Base-by-base conservation (phyloP, 2,113 vertebrate genomes). In the Polypterus bichir region DNA sequence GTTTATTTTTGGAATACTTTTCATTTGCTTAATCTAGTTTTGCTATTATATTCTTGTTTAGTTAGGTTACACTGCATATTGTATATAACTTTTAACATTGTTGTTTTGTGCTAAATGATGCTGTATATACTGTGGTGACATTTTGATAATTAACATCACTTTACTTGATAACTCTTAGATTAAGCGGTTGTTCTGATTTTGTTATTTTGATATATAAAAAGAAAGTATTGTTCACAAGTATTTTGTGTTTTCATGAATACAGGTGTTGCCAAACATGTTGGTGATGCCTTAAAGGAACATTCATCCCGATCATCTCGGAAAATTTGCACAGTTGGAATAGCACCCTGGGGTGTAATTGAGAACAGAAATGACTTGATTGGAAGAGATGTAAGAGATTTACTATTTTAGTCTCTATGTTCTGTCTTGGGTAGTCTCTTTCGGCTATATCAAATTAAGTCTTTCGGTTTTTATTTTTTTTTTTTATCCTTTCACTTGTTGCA, bases 221-320 rank as follows among this genome's bases (percentile, higher is more conserved):
- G 27, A 27, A 27, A 27, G 27, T 27, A 27, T 27, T 27, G 27
- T 27, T 27, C 27, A 27, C 27, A 27, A 27, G 10, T 67, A 54
- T 54, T 59, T 54, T 52, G n/a, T 46, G 59, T 47, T 9, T 46
- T 51, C 7, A 9, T 67, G 7, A 9, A 57, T 59, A 6, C 54
- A 99, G 96, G 96, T 84, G 95, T 96, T 75, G 96, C 94, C 11
- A 99, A 97, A 78, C 96, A 99, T 74, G 96, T 99, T 64, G 96
- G 96, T 46, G 95, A 99, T 68, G 96, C 95, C 66, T 88, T 99
- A 61, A 91, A 91, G 85, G 95, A 98, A 77, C 93, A 99, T 60
- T 90, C 89, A 65, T 94, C 94, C 72, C 85, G 88, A 80, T 99
- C 94, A 65, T 92, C 94, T 69, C 90, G 91, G 78, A 99, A 97